Conservation (phyloP, 2,797 vertebrate genomes). For the Taenioides sp. region DNA sequence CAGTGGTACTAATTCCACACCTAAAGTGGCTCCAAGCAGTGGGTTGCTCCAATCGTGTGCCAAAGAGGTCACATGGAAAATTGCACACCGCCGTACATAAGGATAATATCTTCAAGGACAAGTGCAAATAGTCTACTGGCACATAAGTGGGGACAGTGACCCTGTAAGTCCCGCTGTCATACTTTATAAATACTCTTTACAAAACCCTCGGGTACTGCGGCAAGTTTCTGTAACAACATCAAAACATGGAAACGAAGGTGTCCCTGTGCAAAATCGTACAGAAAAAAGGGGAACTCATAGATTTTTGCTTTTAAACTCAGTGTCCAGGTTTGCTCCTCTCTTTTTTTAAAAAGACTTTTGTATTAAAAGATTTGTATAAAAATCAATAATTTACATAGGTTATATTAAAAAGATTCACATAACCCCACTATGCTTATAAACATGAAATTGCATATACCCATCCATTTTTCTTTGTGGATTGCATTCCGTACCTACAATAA, state of each 20-base stretch:
- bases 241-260: conserved; percentile 97
- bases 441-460: conserved; percentile 86
- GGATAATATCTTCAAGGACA: conserved; percentile 92
- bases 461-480: conserved; percentile 74
- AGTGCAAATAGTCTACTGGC: conserved; percentile 99
- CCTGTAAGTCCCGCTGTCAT: conserved; percentile 99
- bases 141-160: conserved; percentile 99
- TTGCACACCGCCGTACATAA: conserved; percentile 92
- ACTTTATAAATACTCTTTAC: conserved; percentile 99
- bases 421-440: conserved; percentile 80
- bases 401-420: conserved; percentile 82
- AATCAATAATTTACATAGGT: conserved; percentile 84
- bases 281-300: conserved; percentile 78
- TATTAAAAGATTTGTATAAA: conserved; percentile 88
- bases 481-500: conserved; percentile 74
- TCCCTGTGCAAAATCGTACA: conserved; percentile 82
- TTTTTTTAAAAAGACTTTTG: conserved; percentile 77
- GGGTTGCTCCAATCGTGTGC: conserved; percentile 86
- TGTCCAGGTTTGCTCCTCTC: conserved; percentile 68
- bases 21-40: conserved; percentile 84
- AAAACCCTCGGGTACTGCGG: conserved; percentile 93
- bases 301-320: conserved; percentile 73
- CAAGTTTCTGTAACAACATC: conserved; percentile 98
- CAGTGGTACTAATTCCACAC: conserved; percentile 85
- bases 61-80: conserved; percentile 88